Conservation (phyloP, 2,888 invertebrate species). For the Cremastinae sp. region DNA sequence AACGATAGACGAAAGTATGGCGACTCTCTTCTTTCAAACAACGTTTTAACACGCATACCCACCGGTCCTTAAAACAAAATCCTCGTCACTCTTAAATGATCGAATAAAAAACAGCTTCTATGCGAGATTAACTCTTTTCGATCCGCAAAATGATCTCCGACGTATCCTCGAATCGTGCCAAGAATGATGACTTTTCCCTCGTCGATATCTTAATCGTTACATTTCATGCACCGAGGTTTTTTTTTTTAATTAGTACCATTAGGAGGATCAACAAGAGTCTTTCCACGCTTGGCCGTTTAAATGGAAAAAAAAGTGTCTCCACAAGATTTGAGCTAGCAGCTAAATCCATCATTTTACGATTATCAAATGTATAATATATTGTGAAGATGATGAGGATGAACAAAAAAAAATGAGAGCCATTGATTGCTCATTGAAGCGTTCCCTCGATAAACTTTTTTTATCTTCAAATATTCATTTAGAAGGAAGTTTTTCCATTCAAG, state of each 20-base stretch:
- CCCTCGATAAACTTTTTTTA: conserved; percentile 3
- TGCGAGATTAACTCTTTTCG: conserved; percentile 4
- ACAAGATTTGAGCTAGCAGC: conserved; percentile 32
- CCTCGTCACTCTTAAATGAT: conserved; percentile 37
- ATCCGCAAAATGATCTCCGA: conserved; percentile 16
- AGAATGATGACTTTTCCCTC: conserved; percentile 21
- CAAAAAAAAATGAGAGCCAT: conserved; percentile 26
- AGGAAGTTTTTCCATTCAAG: conserved; percentile 79
- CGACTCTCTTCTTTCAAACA: conserved; percentile 39
- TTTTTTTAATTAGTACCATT: conserved; percentile 29
- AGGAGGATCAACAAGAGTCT: conserved; percentile 65
- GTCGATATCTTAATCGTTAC: conserved; percentile 6
- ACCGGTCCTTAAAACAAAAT: conserved; percentile 42
- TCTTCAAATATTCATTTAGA: conserved; percentile 12
- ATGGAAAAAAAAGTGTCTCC: conserved; percentile 72
- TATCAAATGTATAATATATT: conserved; percentile 47
- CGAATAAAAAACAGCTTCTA: conserved; percentile 3
- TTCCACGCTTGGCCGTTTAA: conserved; percentile 77
- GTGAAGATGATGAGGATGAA: conserved; percentile 65
- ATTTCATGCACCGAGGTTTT: background rate
- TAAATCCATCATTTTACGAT: conserved; percentile 47
- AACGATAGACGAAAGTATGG: conserved; percentile 39
- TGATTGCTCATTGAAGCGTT: conserved; percentile 42
- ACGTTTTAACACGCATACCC: conserved; percentile 53
- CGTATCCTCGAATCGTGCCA: conserved; percentile 31